Evolutionary conservation across 2,888 invertebrate species (phyloP), one percentile per base, ranked within the genome.

Genomic region (Diadromus collaris): DNA sequence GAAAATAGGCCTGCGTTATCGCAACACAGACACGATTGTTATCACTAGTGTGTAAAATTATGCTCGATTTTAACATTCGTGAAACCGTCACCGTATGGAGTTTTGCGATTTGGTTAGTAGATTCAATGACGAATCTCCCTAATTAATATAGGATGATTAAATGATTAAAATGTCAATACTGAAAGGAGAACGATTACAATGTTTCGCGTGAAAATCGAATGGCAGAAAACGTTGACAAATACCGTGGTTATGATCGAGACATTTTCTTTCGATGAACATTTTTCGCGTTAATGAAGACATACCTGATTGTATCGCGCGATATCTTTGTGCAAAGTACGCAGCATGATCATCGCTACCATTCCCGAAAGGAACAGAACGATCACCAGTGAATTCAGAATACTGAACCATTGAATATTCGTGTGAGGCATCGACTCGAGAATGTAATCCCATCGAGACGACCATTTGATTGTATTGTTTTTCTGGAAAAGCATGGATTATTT

Each of bases 361-460:
- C 99, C 99, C 83, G 98, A 98, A 24, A 99, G 92, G 92, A 99
- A 99, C 41, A 98, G 92, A 2, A 98, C 98, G 87, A 99, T 99
- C 74, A 99, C 98, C 85, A 99, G 92, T 0, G 99, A 99, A 91
- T 99, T 99, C 80, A 99, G 93, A 88, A 99, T 99, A 83, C 98
- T 98, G 91, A 99, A 99, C 99, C 99, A 99, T 90, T 99, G 99
- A 86, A 99, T 99, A 90, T 99, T 99, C 0, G 99, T 97, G 90
- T 99, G 98, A 0, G 98, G 98, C 96, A 98, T 98, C 0, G 99
- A 98, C 91, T 99, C 98, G 77, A 99, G 92, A 81, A 99, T 99
- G 91, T 99, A 99, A 91, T 99, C 99, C 99, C 99, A 99, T 87
- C 99, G 94, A 0, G 98, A 99, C 0, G 98, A 98, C 99, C 99